A percentile compares a stretch with the other conserved stretches of the same genome.
phyloP scores from a whole-genome alignment of 2,113 vertebrate species.

The Empidonax alnorum region DNA sequence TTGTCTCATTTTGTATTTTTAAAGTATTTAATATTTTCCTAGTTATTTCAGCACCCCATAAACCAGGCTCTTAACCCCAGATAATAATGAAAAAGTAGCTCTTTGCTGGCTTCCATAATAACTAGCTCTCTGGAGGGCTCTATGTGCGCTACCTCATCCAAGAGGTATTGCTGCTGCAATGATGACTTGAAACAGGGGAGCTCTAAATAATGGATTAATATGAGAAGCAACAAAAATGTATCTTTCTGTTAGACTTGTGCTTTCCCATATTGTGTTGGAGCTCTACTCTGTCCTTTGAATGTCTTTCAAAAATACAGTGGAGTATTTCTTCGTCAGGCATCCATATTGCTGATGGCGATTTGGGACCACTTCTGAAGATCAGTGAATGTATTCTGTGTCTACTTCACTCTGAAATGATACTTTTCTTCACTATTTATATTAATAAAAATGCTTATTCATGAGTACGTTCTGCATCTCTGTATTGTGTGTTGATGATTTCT shows the following conservation, averaged over 20 bases:
- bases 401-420: not conserved
- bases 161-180: slow-evolving; percentile 17
- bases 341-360: not conserved
- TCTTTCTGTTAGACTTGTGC: not conserved
- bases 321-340: not conserved
- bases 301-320: not conserved
- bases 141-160: slow-evolving; percentile 23
- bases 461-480: not conserved
- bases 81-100: slow-evolving; percentile 52
- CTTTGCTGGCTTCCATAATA: not conserved
- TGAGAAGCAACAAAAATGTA: slow-evolving; percentile 18
- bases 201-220: slow-evolving; percentile 66
- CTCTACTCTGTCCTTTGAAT: not conserved
- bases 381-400: not conserved
- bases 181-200: slow-evolving; percentile 36
- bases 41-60: slow-evolving; percentile 49
- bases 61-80: slow-evolving; percentile 18
- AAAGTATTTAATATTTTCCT: slow-evolving; percentile 31
- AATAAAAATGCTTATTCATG: not conserved
- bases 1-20: not conserved
- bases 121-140: slow-evolving; percentile 30
- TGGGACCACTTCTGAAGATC: not conserved
- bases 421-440: not conserved
- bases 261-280: not conserved
- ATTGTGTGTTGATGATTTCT: not conserved